phyloP scores from a whole-genome alignment of 2,888 invertebrate species.

The Dicyrtoma fusca region DNA sequence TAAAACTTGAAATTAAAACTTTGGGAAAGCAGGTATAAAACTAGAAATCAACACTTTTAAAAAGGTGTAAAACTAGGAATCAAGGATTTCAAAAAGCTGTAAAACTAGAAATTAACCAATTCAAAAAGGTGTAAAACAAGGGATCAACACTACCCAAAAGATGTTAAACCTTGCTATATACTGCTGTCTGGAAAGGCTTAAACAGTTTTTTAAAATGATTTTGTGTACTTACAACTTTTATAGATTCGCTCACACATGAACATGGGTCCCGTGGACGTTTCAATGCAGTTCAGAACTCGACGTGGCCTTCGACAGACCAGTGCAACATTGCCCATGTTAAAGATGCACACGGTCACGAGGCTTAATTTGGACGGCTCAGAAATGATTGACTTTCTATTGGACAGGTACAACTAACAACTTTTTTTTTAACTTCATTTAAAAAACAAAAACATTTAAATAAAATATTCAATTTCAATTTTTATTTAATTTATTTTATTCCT shows the following conservation, averaged over 20 bases:
- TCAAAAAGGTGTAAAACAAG: too few relatives aligned
- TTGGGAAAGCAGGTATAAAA: not conserved
- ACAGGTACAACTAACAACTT: constrained; percentile 43
- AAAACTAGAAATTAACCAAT: too few relatives aligned
- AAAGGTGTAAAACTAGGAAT: too few relatives aligned
- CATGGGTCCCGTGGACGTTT: constrained; percentile 51
- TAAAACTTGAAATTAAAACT: not conserved
- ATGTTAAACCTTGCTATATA: too few relatives aligned
- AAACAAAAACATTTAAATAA: not conserved
- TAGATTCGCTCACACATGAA: constrained; percentile 56
- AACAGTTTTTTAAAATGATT: too few relatives aligned
- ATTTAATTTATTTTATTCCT: not conserved
- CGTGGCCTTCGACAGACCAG: constrained; percentile 50
- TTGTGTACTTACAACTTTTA: not conserved
- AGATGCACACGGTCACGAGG: constrained; percentile 53
- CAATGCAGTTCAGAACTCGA: constrained; percentile 54
- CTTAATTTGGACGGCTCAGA: constrained; percentile 56
- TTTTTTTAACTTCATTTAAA: not conserved
- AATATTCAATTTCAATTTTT: not conserved
- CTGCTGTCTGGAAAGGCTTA: too few relatives aligned
- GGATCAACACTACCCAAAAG: too few relatives aligned
- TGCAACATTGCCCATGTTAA: constrained; percentile 47
- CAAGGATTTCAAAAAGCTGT: too few relatives aligned
- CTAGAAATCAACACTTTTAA: too few relatives aligned
- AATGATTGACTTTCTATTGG: constrained; percentile 55